Percentiles rank a stretch among this genome's conserved stretches.
These are phyloP conservation scores for Ametastegia equiseti DNA, from an alignment of 2,888 invertebrate genomes.

Conservation along the genomic window DNA sequence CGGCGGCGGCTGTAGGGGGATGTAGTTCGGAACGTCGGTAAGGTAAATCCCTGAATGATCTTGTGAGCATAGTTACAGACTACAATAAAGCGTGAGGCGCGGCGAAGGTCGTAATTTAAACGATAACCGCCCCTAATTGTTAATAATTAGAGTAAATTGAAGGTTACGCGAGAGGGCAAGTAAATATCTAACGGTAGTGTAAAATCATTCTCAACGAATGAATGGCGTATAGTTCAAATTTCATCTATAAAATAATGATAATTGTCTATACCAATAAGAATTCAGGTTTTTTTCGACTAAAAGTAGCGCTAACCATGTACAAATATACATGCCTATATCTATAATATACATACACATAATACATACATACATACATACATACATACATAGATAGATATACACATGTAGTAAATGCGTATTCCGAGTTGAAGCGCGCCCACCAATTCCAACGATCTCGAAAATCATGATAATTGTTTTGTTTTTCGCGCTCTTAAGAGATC, in stretches of 20 bases:
- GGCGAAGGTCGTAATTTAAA: slow-evolving; percentile 32
- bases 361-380: no score
- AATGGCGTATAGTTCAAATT: no score
- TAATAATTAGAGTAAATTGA: slow-evolving; percentile 68
- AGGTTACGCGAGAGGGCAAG: slow-evolving; percentile 61
- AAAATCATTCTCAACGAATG: not conserved
- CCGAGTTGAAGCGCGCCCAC: no score
- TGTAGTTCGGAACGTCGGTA: not conserved
- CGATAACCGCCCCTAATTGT: slow-evolving; percentile 59
- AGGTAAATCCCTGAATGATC: not conserved
- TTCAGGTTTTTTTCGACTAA: slow-evolving; percentile 9
- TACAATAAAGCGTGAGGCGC: not conserved
- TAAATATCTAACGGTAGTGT: slow-evolving; percentile 42
- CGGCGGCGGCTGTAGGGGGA: no score
- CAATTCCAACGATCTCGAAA: slow-evolving; percentile 59
- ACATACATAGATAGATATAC: no score
- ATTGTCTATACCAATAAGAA: not conserved
- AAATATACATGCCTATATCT: no score
- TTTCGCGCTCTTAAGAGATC: slow-evolving; percentile 51
- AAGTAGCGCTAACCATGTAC: no score
- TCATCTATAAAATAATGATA: no score
- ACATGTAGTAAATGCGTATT: no score
- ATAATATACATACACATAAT: no score
- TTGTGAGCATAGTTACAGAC: not conserved
- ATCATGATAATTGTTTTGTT: slow-evolving; percentile 62